Base-by-base conservation (phyloP, 2,888 invertebrate genomes). In the Cremastobaeus sp. region DNA sequence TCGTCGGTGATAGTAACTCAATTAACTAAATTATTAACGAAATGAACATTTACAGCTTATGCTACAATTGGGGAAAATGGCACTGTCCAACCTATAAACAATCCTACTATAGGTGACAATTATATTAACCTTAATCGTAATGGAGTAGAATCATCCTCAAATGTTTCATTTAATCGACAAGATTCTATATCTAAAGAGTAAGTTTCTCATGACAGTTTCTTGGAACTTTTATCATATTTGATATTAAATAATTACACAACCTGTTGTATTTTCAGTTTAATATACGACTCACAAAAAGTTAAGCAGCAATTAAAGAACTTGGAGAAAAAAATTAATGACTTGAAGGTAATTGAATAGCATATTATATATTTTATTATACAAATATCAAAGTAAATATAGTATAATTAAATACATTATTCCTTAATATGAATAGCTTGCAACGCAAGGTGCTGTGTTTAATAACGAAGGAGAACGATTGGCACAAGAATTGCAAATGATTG, bases 291-390 rank as follows among this genome's bases (percentile, higher is more conserved):
- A 20, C 91, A 91, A 75, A 89, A 90, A 75, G 90, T 91, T 45
- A 91, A 91, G 80, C 88, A 90, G 70, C 91, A 92, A 80, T 83
- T 92, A 43, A 89, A 90, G 54, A 90, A 90, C 80, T 86, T 92
- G 64, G 91, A 92, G 76, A 90, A 90, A 75, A 91, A 91, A 82
- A 89, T 92, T 30, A 91, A 91, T 78, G 91, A 91, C 82, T 86
- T 92, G 73, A 90, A 90, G 86, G 88, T 89, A 81, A n/a, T 43
- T 3, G 5, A 6, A 18, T 20, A 37, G 6, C 20, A 5, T 37
- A 30, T 18, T 17, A 35, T 30, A 18, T 6, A 54, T n/a, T n/a
- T n/a, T n/a, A n/a, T n/a, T n/a, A n/a, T n/a, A n/a, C n/a, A n/a
- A n/a, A n/a, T n/a, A n/a, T n/a, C n/a, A n/a, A n/a, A n/a, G n/a